Conservation (phyloP, 1,140 invertebrate species). For the Anoplolepis gracilipes region DNA sequence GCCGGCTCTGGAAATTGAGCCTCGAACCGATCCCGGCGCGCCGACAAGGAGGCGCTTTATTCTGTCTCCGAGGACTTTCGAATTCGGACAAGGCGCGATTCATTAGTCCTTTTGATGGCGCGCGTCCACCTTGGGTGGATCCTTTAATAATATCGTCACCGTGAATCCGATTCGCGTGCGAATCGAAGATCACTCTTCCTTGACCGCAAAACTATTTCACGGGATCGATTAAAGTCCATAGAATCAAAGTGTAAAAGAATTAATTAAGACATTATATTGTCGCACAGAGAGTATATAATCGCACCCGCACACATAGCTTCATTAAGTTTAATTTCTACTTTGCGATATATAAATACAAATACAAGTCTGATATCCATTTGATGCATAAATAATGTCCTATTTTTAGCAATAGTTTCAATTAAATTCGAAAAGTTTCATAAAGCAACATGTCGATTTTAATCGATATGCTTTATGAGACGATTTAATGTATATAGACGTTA, state of each 20-base stretch:
- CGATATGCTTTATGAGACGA: background rate
- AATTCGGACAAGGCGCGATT: slow-evolving; percentile 54
- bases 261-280: too few relatives aligned
- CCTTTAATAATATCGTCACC: slow-evolving; percentile 48
- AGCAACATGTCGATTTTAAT: background rate
- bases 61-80: slow-evolving; percentile 53
- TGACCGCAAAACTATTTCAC: background rate
- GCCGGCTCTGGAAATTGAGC: slow-evolving; percentile 62
- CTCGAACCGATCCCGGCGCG: slow-evolving; percentile 42
- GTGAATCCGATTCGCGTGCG: background rate
- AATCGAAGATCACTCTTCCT: background rate
- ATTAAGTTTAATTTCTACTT: too few relatives aligned
- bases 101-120: slow-evolving; percentile 52
- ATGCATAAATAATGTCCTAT: background rate
- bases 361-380: background rate
- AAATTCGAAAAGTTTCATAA: background rate
- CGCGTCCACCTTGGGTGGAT: background rate
- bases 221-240: background rate
- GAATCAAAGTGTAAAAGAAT: too few relatives aligned
- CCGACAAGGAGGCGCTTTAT: slow-evolving; percentile 55
- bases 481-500: background rate
- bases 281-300: too few relatives aligned
- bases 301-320: too few relatives aligned
- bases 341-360: background rate
- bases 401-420: background rate